phyloP scores from a whole-genome alignment of 1,140 invertebrate genomes.

The Pseudomyrmex flavicornis region DNA sequence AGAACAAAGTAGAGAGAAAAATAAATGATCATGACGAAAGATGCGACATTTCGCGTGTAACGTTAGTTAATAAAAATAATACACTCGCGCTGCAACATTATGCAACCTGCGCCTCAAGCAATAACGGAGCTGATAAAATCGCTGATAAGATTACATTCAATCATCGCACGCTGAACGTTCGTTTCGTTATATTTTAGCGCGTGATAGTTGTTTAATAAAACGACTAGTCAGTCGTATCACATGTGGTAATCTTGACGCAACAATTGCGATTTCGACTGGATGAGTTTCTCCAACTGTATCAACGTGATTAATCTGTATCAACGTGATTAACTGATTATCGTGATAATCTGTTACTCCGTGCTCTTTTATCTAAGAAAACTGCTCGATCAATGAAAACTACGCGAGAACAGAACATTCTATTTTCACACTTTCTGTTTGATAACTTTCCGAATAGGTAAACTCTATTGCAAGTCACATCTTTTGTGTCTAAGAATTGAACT shows the following conservation, averaged over 20 bases:
- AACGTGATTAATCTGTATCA: neutral
- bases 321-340: neutral
- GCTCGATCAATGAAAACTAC: too few relatives aligned
- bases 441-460: too few relatives aligned
- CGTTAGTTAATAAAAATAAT: neutral
- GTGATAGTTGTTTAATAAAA: neutral
- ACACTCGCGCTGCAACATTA: neutral
- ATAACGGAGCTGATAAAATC: neutral
- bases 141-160: conserved; percentile 32
- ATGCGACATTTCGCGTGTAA: neutral
- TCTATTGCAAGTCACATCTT: too few relatives aligned
- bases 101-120: conserved; percentile 13
- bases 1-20: too few relatives aligned
- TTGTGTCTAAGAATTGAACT: too few relatives aligned
- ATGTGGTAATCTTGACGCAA: neutral
- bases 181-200: neutral
- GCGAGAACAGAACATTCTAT: too few relatives aligned
- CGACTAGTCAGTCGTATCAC: neutral
- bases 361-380: too few relatives aligned
- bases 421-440: too few relatives aligned
- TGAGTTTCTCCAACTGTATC: conserved; percentile 27
- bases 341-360: too few relatives aligned
- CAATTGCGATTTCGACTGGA: neutral
- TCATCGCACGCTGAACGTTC: neutral
- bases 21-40: neutral